These are phyloP conservation scores for Actenoides lindsayi DNA, from an alignment of 2,113 vertebrate genomes.

Conservation along the genomic window DNA sequence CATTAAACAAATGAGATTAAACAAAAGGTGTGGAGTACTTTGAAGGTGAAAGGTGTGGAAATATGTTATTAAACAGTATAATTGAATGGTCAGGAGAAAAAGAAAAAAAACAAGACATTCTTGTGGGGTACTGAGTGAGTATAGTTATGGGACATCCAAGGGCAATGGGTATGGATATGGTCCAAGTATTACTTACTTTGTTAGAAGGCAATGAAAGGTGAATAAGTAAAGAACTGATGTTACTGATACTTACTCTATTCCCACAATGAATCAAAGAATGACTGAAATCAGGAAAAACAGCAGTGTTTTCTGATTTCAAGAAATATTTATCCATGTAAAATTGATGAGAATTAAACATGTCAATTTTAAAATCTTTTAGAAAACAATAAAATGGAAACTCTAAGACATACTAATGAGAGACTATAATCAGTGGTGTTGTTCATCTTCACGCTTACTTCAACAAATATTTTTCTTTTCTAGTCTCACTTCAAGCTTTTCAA, in stretches of 20 bases:
- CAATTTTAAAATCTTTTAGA: neutral
- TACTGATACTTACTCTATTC: neutral
- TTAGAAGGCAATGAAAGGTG: neutral
- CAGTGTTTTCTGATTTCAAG: neutral
- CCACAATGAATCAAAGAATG: neutral
- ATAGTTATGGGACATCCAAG: neutral
- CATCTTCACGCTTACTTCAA: neutral
- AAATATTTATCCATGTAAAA: neutral
- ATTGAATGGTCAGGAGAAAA: neutral
- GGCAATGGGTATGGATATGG: neutral
- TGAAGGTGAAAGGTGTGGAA: neutral
- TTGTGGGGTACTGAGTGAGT: neutral
- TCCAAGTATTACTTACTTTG: neutral
- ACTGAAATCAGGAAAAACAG: neutral
- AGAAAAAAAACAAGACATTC: neutral
- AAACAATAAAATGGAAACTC: neutral
- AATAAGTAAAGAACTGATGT: neutral
- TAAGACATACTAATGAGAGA: neutral
- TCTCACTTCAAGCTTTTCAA: conserved; percentile 20
- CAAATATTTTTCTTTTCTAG: neutral
- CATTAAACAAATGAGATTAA: neutral
- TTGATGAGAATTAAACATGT: conserved; percentile 12
- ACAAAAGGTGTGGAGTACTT: neutral
- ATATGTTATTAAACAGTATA: neutral
- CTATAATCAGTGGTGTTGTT: neutral